Percentiles rank a stretch among this genome's conserved stretches.
Evolutionary conservation across 2,797 vertebrate genomes (phyloP).

Genomic region (Spinibarbus caldwelli): DNA sequence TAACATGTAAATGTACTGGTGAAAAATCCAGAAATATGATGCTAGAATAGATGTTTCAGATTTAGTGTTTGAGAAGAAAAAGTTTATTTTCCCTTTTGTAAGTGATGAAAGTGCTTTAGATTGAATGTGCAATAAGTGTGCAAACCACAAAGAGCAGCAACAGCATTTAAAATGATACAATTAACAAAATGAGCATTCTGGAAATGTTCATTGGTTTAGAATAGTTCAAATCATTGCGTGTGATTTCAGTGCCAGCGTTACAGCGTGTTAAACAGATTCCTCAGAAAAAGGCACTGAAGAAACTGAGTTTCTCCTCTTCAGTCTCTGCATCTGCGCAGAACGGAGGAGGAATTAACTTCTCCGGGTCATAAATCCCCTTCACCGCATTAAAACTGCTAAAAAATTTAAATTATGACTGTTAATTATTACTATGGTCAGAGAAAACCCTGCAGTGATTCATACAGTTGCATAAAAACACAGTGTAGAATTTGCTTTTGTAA

Average conservation of each 20-base stretch:
- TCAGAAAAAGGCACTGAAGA: slow-evolving; percentile 62
- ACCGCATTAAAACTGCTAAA: slow-evolving; percentile 71
- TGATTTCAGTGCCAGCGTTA: accelerated
- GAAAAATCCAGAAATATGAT: background rate
- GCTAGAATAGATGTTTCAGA: background rate
- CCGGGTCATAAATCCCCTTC: slow-evolving; percentile 66
- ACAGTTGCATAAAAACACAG: background rate
- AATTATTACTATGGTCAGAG: background rate
- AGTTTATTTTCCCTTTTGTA: background rate
- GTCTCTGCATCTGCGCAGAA: slow-evolving; percentile 62
- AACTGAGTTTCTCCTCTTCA: slow-evolving; percentile 30
- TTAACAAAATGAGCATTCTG: background rate
- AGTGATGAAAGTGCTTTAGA: background rate
- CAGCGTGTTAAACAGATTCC: background rate
- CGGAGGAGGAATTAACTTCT: slow-evolving; percentile 67
- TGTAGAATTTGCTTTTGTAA: background rate
- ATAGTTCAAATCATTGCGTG: background rate
- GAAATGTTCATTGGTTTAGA: background rate
- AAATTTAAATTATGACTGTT: background rate
- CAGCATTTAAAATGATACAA: background rate
- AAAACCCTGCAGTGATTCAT: background rate
- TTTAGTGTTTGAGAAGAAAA: background rate
- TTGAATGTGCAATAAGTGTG: no score
- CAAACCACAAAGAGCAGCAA: background rate
- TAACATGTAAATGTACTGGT: background rate